Base-by-base conservation (phyloP, 2,797 vertebrate genomes). In the Orestias chungarensis region DNA sequence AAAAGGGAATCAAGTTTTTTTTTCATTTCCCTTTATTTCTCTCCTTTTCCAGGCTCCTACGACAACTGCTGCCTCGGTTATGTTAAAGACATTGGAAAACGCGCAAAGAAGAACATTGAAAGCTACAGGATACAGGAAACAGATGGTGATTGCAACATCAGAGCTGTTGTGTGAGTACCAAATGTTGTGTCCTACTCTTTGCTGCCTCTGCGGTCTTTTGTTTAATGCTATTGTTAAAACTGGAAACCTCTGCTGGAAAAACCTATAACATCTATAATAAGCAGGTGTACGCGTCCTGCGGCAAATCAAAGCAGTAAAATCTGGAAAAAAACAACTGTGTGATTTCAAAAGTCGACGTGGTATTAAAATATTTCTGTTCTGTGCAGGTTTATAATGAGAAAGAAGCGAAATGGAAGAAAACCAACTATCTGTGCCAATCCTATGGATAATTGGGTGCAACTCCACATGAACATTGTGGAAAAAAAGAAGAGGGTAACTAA, bases 111-210 rank as follows among this genome's bases (percentile, higher is more conserved):
- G 67, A 84, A 66, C 23, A 64, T 91, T 0, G 1, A 67, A 27
- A 6, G 29, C 33, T 95, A 89, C 91, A 83, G 73, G 80, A 69
- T 73, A 0, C 94, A 95, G 88, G 75, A 92, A 89, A 85, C 88
- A 79, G 94, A 95, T 78, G 95, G 94, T 0, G 93, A 89, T 69
- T 95, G 95, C 86, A 94, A 95, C 90, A 81, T 93, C 43, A 78
- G 61, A n/a, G 95, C 95, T 10, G 70, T 92, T 71, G 81, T 94
- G 95, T 95, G 84, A 94, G 95, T 92, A 67, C 4, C 0, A 54
- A 54, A 20, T 31, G 10, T 52, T 50, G 29, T 47, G 8, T 3
- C 42, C 14, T 50, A 38, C 2, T 12, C 62, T 69, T 59, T 66
- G 47, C 2, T 18, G 6, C 17, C 50, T 42, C 11, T 2, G 4